phyloP scores from a whole-genome alignment of 2,797 vertebrate species.

The Oreortyx pictus region DNA sequence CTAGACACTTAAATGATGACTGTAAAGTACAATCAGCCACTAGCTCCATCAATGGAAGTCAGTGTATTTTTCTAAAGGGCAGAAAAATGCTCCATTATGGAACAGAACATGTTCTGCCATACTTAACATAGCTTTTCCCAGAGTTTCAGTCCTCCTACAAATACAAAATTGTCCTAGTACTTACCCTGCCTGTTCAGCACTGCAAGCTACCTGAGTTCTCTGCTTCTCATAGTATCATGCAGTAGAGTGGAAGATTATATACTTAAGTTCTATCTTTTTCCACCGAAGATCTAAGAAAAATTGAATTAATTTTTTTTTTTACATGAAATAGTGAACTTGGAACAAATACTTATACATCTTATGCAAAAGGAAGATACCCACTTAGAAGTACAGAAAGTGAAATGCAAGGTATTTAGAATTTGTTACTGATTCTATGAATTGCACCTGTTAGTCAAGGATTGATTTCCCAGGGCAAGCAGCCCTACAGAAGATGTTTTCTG shows the following conservation, averaged over 20 bases:
- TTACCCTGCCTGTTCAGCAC: not conserved
- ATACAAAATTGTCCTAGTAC: not conserved
- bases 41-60: not conserved
- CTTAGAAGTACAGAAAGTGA: not conserved
- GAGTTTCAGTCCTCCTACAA: not conserved
- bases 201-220: not conserved
- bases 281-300: not conserved
- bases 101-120: not conserved
- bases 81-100: not conserved
- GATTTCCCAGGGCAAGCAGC: slow-evolving; percentile 3
- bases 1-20: not conserved
- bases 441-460: not conserved
- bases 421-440: not conserved
- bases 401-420: not conserved
- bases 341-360: not conserved
- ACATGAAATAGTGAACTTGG: not conserved
- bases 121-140: not conserved
- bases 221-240: not conserved
- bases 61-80: not conserved
- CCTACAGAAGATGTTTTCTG: not conserved
- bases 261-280: not conserved
- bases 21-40: not conserved
- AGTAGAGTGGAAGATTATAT: not conserved
- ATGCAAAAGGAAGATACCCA: not conserved
- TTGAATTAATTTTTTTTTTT: not conserved